Conservation (phyloP, 2,797 vertebrate genomes). For the Nasua narica region DNA sequence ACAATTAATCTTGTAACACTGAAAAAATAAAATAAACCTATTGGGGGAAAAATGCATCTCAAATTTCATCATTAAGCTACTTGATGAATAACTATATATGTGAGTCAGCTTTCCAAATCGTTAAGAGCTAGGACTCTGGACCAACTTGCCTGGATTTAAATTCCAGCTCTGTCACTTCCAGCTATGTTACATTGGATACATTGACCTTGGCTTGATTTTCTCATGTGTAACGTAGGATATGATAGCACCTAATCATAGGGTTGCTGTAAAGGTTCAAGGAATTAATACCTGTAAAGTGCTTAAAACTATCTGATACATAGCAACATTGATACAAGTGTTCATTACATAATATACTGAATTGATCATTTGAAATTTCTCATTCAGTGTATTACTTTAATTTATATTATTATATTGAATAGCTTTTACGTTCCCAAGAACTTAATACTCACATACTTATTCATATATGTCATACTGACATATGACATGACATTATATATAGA, state of each 20-base stretch:
- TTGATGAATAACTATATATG: background rate
- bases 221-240: background rate
- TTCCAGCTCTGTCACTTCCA: background rate
- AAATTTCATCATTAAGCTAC: background rate
- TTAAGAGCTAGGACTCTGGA: background rate
- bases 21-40: no score
- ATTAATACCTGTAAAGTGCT: background rate
- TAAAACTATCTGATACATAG: background rate
- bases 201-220: constrained; percentile 2
- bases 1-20: no score
- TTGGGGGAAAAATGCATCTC: no score
- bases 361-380: background rate
- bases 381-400: background rate
- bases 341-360: background rate
- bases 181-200: background rate
- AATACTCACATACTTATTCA: no score
- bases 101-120: background rate
- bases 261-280: background rate
- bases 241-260: background rate
- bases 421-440: background rate
- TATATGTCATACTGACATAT: no score
- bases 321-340: background rate
- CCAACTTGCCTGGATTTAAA: background rate
- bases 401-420: background rate
- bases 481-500: background rate